Conservation (phyloP, 2,888 invertebrate species). For the Atrina japonica region DNA sequence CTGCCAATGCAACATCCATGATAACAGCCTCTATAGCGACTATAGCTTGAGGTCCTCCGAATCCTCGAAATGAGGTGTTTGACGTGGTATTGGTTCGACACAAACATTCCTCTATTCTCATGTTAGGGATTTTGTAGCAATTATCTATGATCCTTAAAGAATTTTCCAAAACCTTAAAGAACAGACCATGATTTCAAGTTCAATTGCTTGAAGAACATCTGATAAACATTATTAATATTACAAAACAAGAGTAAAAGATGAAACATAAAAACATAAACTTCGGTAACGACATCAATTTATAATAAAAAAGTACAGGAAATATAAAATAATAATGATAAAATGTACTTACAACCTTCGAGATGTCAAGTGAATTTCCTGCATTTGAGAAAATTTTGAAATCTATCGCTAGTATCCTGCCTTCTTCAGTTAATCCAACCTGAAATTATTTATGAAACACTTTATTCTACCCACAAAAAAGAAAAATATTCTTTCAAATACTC, state of each 20-base stretch:
- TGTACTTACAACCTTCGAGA: no score
- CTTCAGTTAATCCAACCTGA: slow-evolving; percentile 85
- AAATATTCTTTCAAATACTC: no score
- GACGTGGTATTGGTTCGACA: slow-evolving; percentile 26
- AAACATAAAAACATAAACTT: no score
- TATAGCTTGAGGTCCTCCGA: slow-evolving; percentile 19
- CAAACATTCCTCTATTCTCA: slow-evolving; percentile 10
- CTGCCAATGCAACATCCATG: neutral
- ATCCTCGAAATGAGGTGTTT: slow-evolving; percentile 21
- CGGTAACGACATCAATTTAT: no score
- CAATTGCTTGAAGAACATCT: no score
- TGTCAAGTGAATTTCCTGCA: slow-evolving; percentile 89
- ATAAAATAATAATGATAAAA: no score
- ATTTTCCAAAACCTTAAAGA: slow-evolving; percentile 17
- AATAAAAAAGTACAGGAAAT: no score
- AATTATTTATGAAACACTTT: no score
- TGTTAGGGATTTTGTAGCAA: slow-evolving; percentile 29
- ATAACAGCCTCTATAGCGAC: slow-evolving; percentile 20
- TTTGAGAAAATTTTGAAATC: slow-evolving; percentile 90
- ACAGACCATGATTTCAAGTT: no score
- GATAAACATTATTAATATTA: no score
- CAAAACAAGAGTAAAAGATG: no score
- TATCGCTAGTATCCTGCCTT: slow-evolving; percentile 89
- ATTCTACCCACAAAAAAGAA: no score
- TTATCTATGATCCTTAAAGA: slow-evolving; percentile 8